Evolutionary conservation across 1,140 invertebrate species (phyloP), one percentile per base, ranked within the genome.

Genomic region (Neodiprion lecontei): DNA sequence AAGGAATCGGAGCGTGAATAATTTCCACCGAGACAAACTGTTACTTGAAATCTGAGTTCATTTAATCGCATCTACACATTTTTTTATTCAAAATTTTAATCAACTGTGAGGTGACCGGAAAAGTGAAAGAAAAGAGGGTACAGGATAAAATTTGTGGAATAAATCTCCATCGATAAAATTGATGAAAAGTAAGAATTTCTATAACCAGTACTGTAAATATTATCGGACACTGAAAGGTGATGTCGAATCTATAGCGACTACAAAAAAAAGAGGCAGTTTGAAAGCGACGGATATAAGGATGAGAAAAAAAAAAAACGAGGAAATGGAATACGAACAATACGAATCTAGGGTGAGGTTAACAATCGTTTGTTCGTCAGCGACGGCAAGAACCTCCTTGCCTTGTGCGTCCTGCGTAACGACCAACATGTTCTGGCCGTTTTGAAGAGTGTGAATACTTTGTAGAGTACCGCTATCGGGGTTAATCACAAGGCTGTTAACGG

Each of bases 271-370:
- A 61, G 11, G 3, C 11, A 61, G 11, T 11, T 4, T 7, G 53
- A 61, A 61, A n/a, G n/a, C 11, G 11, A 8, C 1, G n/a, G n/a
- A 61, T 1, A 61, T 4, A n/a, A 12, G 53, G 53, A 40, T 40
- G 28, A 40, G 5, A 40, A 40, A 40, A 7, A 61, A 61, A 61
- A 40, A 40, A 7, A 61, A 61, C 5, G 9, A 69, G 28, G 23
- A n/a, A 5, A 17, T 69, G 28, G 12, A 50, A 69, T 17, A 86
- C 85, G 79, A 86, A 87, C 85, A 86, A 77, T 86, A 87, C 1
- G 82, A 79, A 72, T 87, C 84, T 10, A 83, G 72, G 7, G 77
- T 76, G 66, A 82, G 73, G 67, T 80, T 85, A 71, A 73, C 77
- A 77, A 80, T 78, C 47, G 77, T 70, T 70, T 84, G 77, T 75